Evolutionary conservation across 2,888 invertebrate species (phyloP), one percentile per base, ranked within the genome.

Genomic region (Leptarthrus brevirostris): DNA sequence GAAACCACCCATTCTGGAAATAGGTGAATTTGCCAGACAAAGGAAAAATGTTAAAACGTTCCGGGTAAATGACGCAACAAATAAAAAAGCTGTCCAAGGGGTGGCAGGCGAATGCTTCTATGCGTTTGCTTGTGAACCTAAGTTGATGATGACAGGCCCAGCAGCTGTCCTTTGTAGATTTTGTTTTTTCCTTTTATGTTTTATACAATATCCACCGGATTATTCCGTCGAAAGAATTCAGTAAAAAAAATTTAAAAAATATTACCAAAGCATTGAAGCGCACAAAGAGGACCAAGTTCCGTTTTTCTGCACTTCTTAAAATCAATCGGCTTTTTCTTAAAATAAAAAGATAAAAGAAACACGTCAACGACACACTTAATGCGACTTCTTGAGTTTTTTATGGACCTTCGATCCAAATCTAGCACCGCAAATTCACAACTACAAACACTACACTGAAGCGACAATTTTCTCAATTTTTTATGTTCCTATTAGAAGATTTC

Each of bases 1-100:
- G 3, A 22, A 26, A 16, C 34, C 16, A 16, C 30, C 34, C 18
- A 10, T 2, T 6, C 30, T 61, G 16, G 10, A 44, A 61, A 20
- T 22, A 40, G 36, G 20, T 36, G 22, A 36, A 36, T 16, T 40
- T 1, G n/a, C 6, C 61, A 40, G 40, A 40, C 40, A 61, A 61
- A 40, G 22, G 20, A 40, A 44, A 34, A 2, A 20, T 22, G 12
- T 36, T 40, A 61, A 40, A 40, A 61, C n/a, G 40, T 61, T 61
- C 30, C 56, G 56, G 56, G 22, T 40, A 22, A 61, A 61, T 61
- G 61, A 61, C 61, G 61, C 61, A 61, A 61, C 44, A 61, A 61
- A 61, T 61, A 40, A 40, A 40, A 40, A 40, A 36, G 24, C 53
- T 30, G 34, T 5, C 16, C 16, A 34, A 6, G 40, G 20, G 36